Conservation (phyloP, 2,888 invertebrate genomes). For the Ornithoptera priamus region DNA sequence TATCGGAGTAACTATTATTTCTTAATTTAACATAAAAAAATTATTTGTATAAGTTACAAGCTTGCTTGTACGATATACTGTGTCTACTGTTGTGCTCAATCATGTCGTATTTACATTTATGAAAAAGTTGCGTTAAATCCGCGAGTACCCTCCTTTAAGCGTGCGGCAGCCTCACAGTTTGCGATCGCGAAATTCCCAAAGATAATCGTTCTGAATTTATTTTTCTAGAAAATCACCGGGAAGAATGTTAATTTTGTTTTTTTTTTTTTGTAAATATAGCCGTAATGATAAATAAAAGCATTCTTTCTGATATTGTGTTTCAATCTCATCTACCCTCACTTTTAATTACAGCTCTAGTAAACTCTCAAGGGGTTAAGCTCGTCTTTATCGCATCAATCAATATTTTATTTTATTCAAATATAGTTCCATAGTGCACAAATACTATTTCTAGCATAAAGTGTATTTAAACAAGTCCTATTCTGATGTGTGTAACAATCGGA, state of each 20-base stretch:
- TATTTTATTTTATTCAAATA: too few relatives aligned
- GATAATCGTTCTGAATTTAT: conserved; percentile 33
- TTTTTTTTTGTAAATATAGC: conserved; percentile 32
- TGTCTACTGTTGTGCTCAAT: conserved; percentile 9
- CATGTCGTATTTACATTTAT: conserved; percentile 1
- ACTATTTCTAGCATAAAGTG: too few relatives aligned
- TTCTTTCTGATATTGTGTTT: conserved; percentile 32
- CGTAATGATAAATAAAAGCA: conserved; percentile 32
- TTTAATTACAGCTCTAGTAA: background rate
- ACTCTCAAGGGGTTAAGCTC: too few relatives aligned
- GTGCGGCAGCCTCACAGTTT: conserved; percentile 26
- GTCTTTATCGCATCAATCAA: too few relatives aligned
- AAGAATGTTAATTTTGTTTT: conserved; percentile 32
- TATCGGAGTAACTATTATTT: background rate
- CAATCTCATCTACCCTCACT: conserved; percentile 1
- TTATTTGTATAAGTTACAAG: background rate
- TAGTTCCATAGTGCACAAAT: too few relatives aligned
- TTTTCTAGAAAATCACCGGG: conserved; percentile 34
- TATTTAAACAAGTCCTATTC: too few relatives aligned
- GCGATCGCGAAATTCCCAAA: conserved; percentile 29
- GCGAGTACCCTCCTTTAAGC: conserved; percentile 1
- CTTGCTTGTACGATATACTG: background rate
- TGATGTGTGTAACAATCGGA: too few relatives aligned
- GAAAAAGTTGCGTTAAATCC: background rate
- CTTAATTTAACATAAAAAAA: background rate